A percentile compares a stretch with the other conserved stretches of the same genome.
Evolutionary conservation across 92 coral and sea anemone species (phyloP).

Genomic region (Phenganax marumi): DNA sequence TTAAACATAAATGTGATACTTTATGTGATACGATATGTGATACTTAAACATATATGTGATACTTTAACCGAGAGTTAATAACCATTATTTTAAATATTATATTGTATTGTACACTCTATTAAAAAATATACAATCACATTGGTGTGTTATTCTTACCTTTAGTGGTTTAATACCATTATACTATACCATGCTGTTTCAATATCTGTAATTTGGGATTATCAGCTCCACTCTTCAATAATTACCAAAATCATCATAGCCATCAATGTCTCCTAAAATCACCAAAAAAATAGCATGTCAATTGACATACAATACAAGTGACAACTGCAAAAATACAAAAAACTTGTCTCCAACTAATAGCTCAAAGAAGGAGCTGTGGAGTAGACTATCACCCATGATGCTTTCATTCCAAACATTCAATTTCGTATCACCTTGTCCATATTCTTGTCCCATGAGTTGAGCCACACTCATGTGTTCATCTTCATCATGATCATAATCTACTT

Average conservation of each 20-base stretch:
- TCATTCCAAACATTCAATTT: too few relatives aligned
- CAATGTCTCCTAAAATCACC: conserved; percentile 63
- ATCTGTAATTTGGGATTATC: not conserved
- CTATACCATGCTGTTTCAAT: not conserved
- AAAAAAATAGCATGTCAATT: not conserved
- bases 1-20: too few relatives aligned
- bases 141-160: not conserved
- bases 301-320: not conserved
- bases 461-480: conserved; percentile 88
- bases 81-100: too few relatives aligned
- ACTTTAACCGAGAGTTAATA: too few relatives aligned
- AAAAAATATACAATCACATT: too few relatives aligned
- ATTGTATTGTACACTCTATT: too few relatives aligned
- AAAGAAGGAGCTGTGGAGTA: not conserved
- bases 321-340: not conserved
- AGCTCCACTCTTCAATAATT: conserved; percentile 47
- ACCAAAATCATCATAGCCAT: conserved; percentile 79
- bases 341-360: not conserved
- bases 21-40: too few relatives aligned
- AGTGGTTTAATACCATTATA: not conserved
- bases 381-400: not conserved
- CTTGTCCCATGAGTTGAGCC: conserved; percentile 79
- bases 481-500: conserved; percentile 67
- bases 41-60: too few relatives aligned
- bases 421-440: conserved; percentile 69